Evolutionary conservation across 2,797 vertebrate species (phyloP), one percentile per base, ranked within the genome.

Genomic region (Lepilemur ruficaudatus): DNA sequence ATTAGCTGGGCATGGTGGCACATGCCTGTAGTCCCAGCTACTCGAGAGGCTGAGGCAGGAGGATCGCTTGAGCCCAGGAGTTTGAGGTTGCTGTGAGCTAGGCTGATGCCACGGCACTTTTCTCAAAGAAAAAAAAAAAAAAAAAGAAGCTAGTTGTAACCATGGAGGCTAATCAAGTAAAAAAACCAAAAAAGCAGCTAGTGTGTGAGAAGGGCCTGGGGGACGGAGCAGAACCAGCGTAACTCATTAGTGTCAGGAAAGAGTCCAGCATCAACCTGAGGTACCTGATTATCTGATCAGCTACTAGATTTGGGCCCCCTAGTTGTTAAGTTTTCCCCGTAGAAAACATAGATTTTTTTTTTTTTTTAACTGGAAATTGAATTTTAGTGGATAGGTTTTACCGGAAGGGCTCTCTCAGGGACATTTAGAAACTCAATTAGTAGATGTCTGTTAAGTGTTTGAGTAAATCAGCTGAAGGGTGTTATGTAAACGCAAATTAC

Each of bases 391-490:
- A 50, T 32, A 57, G 23, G 10, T 83, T 96, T 83, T 48, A 90
- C 28, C 35, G 73, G 28, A 89, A 91, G 88, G 81, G n/a, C 25
- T 83, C 9, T 61, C 72, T 83, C 30, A 55, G 52, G 48, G 32
- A 18, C 50, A 78, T 85, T 89, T 50, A 92, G 81, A 90, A 90
- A 93, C 35, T 87, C 86, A 81, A 12, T 65, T 48, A 80, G 50
- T 67, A 93, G 48, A 72, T 52, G 65, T 89, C 84, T 93, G 46
- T 69, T 89, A 94, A 70, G 69, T 67, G 59, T 83, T 83, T 81
- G 82, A 69, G 70, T 75, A 73, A 80, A 87, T 79, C 38, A 69
- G n/a, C 38, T 50, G 59, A 90, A 79, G 72, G 72, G 43, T 69
- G 48, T 50, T 65, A 23, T 84, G 65, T 61, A 95, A 61, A 89